A percentile compares a stretch with the other conserved stretches of the same genome.
Evolutionary conservation across 1,140 invertebrate genomes (phyloP).

Genomic region (Lysiphlebus fabarum): DNA sequence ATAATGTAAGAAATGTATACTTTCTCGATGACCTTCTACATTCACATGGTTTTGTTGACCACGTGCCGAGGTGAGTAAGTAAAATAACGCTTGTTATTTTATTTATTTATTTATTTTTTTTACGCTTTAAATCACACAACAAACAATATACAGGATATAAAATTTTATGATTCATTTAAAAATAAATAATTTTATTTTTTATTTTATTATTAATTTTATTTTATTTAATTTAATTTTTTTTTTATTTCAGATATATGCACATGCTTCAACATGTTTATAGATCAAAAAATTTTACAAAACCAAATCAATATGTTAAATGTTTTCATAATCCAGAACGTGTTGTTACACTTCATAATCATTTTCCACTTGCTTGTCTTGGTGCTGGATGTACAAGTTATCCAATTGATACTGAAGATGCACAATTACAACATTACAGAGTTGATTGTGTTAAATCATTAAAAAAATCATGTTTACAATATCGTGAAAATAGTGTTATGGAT

Average conservation of each 20-base stretch:
- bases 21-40: slow-evolving; percentile 87
- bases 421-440: slow-evolving; percentile 89
- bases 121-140: neutral
- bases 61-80: slow-evolving; percentile 65
- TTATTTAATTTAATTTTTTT: slow-evolving; percentile 17
- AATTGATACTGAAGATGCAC: slow-evolving; percentile 77
- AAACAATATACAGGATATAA: neutral
- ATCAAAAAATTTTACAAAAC: slow-evolving; percentile 87
- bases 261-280: slow-evolving; percentile 92
- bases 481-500: slow-evolving; percentile 78
- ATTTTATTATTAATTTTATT: neutral
- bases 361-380: slow-evolving; percentile 83
- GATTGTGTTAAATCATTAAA: slow-evolving; percentile 88
- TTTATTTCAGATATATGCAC: slow-evolving; percentile 70
- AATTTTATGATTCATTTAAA: neutral
- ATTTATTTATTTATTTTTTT: slow-evolving; percentile 1
- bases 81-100: neutral
- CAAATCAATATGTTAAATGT: slow-evolving; percentile 90
- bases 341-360: slow-evolving; percentile 89
- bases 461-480: slow-evolving; percentile 80
- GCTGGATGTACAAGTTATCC: slow-evolving; percentile 83
- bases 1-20: slow-evolving; percentile 91
- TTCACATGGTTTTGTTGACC: slow-evolving; percentile 76
- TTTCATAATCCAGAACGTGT: slow-evolving; percentile 90
- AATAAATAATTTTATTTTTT: neutral